Evolutionary conservation across 2,113 vertebrate species (phyloP), one percentile per base, ranked within the genome.

Genomic region (Phrynosoma blainvillii): DNA sequence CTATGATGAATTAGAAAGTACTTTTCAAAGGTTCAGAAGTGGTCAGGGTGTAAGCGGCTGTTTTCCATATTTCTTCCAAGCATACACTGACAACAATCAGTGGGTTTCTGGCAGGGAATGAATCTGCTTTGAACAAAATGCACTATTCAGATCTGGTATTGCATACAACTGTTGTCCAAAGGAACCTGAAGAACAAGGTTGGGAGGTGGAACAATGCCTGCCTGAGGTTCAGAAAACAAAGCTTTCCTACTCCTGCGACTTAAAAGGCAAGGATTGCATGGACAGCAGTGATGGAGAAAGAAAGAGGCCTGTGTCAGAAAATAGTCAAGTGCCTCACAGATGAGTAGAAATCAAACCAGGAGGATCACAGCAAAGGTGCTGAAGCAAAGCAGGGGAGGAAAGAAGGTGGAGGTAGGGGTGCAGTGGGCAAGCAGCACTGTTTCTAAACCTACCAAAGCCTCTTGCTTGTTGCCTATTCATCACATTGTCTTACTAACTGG

Each of bases 381-480:
- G 68, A 59, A 70, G 66, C 20, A 79, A 80, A 73, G n/a, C 65
- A 87, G 47, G 30, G 27, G 68, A 30, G 6, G 25, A 27, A 27
- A n/a, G 21, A 27, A 7, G 21, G 23, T 18, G 25, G 42, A 32
- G 47, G 5, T 47, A 47, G 47, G 47, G 47, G 47, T 47, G 47
- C 5, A 21, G 52, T 27, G 8, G 62, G 12, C 18, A 68, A 65
- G 30, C 75, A 12, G 12, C 54, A 21, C 66, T 32, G 20, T 47
- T 82, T 75, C 54, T 62, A 71, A 66, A 87, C 68, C 23, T 73
- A 47, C 42, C 76, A 32, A 71, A 79, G 77, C 30, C 66, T 83
- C 7, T 86, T 47, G 74, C n/a, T 47, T 54, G 76, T 70, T 68
- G 25, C 42, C 13, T 75, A 18, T 74, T 76, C 71, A 23, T 70